A percentile compares a stretch with the other conserved stretches of the same genome.
These are phyloP conservation scores for Bombus turneri DNA, from an alignment of 1,140 invertebrate species.

Conservation along the genomic window DNA sequence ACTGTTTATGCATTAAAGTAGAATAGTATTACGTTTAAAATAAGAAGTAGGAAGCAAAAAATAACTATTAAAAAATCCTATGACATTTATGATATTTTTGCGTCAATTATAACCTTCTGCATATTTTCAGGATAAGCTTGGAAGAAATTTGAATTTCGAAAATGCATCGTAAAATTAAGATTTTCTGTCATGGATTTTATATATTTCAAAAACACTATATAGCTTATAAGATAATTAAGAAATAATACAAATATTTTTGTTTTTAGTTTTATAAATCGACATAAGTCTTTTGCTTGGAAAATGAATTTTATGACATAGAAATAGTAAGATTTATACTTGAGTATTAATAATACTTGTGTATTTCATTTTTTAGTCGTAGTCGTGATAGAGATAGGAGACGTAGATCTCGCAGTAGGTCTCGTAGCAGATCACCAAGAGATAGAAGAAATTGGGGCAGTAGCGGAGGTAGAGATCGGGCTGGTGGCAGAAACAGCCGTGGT, in stretches of 20 bases:
- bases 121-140: background rate
- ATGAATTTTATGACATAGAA: background rate
- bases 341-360: conserved; percentile 15
- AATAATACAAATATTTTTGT: background rate
- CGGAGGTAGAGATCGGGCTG: conserved; percentile 81
- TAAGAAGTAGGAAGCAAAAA: background rate
- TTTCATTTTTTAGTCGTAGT: conserved; percentile 71
- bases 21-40: background rate
- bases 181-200: background rate
- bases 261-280: background rate
- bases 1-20: background rate
- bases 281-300: background rate
- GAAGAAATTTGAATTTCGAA: background rate
- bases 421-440: conserved; percentile 78
- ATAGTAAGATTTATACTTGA: background rate
- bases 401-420: conserved; percentile 76
- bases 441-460: conserved; percentile 78
- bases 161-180: background rate
- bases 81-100: background rate
- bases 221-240: background rate
- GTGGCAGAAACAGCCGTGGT: conserved; percentile 83
- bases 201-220: background rate
- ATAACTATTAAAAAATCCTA: background rate
- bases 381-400: conserved; percentile 79
- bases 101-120: conserved; percentile 22